Conservation (phyloP, 2,888 invertebrate species). For the Zygothrica quintamaculata region DNA sequence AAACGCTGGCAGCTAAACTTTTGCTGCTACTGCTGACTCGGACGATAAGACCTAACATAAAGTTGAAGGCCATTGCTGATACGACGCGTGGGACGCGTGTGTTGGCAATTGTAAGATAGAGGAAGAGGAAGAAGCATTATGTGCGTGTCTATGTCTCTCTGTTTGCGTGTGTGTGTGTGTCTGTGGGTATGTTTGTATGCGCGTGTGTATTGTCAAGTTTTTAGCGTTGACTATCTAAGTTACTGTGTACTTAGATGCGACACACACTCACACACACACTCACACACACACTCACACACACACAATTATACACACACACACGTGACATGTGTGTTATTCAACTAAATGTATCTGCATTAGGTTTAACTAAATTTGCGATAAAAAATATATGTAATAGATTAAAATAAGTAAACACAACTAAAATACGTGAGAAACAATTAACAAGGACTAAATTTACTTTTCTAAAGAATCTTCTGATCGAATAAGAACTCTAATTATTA, state of each 20-base stretch:
- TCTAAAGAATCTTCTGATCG: too few relatives aligned
- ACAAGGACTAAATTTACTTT: too few relatives aligned
- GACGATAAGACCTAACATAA: conserved; percentile 79
- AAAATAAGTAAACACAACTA: too few relatives aligned
- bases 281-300: too few relatives aligned
- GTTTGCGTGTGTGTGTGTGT: conserved; percentile 13
- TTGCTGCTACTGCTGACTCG: conserved; percentile 38
- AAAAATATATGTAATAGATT: not conserved
- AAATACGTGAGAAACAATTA: too few relatives aligned
- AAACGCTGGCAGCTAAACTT: not conserved
- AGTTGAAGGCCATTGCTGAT: conserved; percentile 82
- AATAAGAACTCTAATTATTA: conserved; percentile 50
- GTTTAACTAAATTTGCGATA: not conserved
- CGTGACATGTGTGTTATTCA: too few relatives aligned
- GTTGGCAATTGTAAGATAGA: conserved; percentile 21
- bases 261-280: too few relatives aligned
- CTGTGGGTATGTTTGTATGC: conserved; percentile 20
- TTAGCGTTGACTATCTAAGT: conserved; percentile 77
- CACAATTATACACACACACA: too few relatives aligned
- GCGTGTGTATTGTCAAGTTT: conserved; percentile 44
- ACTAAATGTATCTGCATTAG: conserved; percentile 56
- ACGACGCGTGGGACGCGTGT: conserved; percentile 73
- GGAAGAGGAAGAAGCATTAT: not conserved
- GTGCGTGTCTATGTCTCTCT: conserved; percentile 13
- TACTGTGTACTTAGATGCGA: conserved; percentile 11